A percentile compares a stretch with the other conserved stretches of the same genome.
phyloP scores from a whole-genome alignment of 2,888 invertebrate species.

The Sinohyriopsis cumingii region DNA sequence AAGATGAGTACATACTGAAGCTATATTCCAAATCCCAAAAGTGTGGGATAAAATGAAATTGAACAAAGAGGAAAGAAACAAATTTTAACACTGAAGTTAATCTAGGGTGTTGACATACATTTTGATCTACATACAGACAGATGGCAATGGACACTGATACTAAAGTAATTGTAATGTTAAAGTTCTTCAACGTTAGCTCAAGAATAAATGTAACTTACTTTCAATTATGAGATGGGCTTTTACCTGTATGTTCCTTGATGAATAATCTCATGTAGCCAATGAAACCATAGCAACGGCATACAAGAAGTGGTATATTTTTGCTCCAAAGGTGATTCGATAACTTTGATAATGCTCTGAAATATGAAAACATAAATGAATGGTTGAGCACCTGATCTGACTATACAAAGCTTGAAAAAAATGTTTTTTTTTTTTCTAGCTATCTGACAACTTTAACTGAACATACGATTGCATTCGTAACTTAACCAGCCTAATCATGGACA shows the following conservation, averaged over 20 bases:
- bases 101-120: too few species aligned
- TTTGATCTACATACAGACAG: background rate
- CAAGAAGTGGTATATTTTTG: slow-evolving; percentile 86
- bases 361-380: slow-evolving; percentile 1
- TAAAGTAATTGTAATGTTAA: background rate
- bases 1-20: too few species aligned
- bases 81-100: too few species aligned
- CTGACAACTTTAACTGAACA: too few species aligned
- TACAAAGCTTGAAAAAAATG: too few species aligned
- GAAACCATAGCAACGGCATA: slow-evolving; percentile 92
- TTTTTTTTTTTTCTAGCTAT: too few species aligned
- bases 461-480: too few species aligned
- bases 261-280: slow-evolving; percentile 92
- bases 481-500: too few species aligned
- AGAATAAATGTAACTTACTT: background rate
- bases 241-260: slow-evolving; percentile 74
- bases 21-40: too few species aligned
- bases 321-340: slow-evolving; percentile 89
- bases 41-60: too few species aligned
- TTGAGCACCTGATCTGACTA: too few species aligned
- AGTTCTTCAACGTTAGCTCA: background rate
- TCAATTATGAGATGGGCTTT: background rate
- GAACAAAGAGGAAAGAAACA: too few species aligned
- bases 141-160: background rate
- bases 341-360: slow-evolving; percentile 79